Evolutionary conservation across 2,888 invertebrate genomes (phyloP).

Genomic region (Nephrotoma guestfalica): DNA sequence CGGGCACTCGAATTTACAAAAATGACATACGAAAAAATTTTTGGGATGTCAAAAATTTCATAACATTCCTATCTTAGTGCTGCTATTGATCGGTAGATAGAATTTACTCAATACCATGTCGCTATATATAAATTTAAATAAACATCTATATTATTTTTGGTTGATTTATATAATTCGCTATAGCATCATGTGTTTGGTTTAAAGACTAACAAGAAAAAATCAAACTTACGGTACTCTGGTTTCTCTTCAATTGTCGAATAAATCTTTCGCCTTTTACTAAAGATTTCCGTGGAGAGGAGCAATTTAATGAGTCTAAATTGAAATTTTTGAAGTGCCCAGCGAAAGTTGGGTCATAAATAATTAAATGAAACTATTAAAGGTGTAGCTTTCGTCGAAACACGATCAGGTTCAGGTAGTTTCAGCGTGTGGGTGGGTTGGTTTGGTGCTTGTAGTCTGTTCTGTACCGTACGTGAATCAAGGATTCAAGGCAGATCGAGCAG

Average conservation of each 20-base stretch:
- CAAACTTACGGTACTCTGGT: not conserved
- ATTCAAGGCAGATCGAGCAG: no score
- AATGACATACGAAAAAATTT: not conserved
- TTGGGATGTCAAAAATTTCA: not conserved
- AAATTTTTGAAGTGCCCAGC: not conserved
- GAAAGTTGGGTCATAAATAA: not conserved
- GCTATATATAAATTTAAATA: not conserved
- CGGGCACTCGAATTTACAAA: not conserved
- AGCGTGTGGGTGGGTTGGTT: no score
- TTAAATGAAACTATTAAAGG: no score
- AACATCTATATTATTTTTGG: not conserved
- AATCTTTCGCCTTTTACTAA: slow-evolving; percentile 7
- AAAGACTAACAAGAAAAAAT: not conserved
- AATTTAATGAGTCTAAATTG: slow-evolving; percentile 6
- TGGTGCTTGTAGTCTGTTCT: no score
- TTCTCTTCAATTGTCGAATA: slow-evolving; percentile 7
- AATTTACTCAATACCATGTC: not conserved
- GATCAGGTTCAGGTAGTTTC: no score
- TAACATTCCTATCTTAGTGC: not conserved
- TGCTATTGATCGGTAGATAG: not conserved
- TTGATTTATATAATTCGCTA: not conserved
- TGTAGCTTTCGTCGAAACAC: no score
- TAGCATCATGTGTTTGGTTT: not conserved
- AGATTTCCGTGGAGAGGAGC: slow-evolving; percentile 7
- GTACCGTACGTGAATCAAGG: no score